Conservation (phyloP, 1,140 invertebrate species). For the Drosophila persimilis region DNA sequence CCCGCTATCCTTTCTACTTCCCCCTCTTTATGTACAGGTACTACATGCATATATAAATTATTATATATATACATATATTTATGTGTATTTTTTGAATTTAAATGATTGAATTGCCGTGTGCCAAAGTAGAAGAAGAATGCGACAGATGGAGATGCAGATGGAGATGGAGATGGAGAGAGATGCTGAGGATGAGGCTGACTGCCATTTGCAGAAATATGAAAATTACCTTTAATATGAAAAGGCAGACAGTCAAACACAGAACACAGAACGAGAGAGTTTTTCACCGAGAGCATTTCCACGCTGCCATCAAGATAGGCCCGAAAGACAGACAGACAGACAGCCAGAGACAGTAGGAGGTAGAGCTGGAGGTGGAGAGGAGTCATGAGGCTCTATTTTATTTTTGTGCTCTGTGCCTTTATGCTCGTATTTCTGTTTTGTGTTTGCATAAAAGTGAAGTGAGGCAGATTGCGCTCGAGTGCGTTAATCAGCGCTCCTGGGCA, state of each 20-base stretch:
- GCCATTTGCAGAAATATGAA: slow-evolving; percentile 76
- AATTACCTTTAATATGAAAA: slow-evolving; percentile 77
- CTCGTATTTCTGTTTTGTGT: slow-evolving; percentile 73
- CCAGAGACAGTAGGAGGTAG: slow-evolving; percentile 13
- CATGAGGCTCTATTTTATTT: slow-evolving; percentile 72
- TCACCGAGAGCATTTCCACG: slow-evolving; percentile 38
- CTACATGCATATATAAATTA: slow-evolving; percentile 35
- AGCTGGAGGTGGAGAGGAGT: neutral
- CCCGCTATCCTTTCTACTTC: slow-evolving; percentile 4
- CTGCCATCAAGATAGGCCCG: slow-evolving; percentile 34
- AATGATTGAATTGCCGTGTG: slow-evolving; percentile 73
- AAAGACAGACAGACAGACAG: slow-evolving; percentile 21
- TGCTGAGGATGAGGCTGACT: slow-evolving; percentile 12
- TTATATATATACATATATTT: slow-evolving; percentile 47
- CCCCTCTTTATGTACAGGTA: slow-evolving; percentile 11
- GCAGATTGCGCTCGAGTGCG: slow-evolving; percentile 79
- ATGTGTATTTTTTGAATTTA: slow-evolving; percentile 75
- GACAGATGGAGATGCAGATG: slow-evolving; percentile 7
- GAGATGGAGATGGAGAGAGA: slow-evolving; percentile 3
- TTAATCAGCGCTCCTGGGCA: slow-evolving; percentile 76
- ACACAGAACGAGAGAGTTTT: slow-evolving; percentile 13
- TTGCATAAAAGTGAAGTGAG: slow-evolving; percentile 80
- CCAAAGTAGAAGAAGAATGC: slow-evolving; percentile 21
- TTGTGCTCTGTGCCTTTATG: slow-evolving; percentile 66
- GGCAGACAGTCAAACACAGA: slow-evolving; percentile 43